These are phyloP conservation scores for Drosophila busckii DNA, from an alignment of 1,140 invertebrate species.

Conservation along the genomic window DNA sequence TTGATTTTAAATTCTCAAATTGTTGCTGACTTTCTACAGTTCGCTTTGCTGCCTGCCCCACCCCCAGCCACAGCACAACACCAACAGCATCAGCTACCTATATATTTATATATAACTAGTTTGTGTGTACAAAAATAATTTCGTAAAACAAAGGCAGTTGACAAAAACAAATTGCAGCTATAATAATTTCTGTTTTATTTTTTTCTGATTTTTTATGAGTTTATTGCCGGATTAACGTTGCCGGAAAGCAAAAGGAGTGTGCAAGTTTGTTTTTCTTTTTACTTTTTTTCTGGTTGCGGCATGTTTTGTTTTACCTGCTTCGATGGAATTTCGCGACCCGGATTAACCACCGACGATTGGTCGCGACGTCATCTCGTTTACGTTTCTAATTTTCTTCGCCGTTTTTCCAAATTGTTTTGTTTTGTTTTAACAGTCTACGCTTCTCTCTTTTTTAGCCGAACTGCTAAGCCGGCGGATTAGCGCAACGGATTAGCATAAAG, in stretches of 20 bases:
- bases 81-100: constrained; percentile 5
- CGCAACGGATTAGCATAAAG: constrained; percentile 63
- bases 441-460: constrained; percentile 60
- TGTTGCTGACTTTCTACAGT: too few relatives aligned
- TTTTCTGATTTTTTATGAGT: constrained; percentile 61
- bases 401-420: constrained; percentile 53
- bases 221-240: constrained; percentile 71
- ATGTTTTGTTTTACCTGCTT: constrained; percentile 29
- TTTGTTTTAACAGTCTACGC: constrained; percentile 58
- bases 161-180: constrained; percentile 31
- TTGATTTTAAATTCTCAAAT: too few relatives aligned
- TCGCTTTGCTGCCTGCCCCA: too few relatives aligned
- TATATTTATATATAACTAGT: constrained; percentile 3
- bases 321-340: constrained; percentile 38
- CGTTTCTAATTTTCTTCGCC: constrained; percentile 47
- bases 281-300: constrained; percentile 4
- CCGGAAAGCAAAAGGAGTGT: constrained; percentile 65
- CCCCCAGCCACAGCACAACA: too few relatives aligned
- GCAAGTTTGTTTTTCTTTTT: constrained; percentile 45
- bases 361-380: constrained; percentile 27
- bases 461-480: constrained; percentile 71
- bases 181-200: constrained; percentile 56
- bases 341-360: constrained; percentile 50
- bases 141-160: constrained; percentile 31
- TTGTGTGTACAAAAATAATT: constrained; percentile 68